Evolutionary conservation across 2,113 vertebrate species (phyloP), one percentile per base, ranked within the genome.

Genomic region (Crotalus viridis): DNA sequence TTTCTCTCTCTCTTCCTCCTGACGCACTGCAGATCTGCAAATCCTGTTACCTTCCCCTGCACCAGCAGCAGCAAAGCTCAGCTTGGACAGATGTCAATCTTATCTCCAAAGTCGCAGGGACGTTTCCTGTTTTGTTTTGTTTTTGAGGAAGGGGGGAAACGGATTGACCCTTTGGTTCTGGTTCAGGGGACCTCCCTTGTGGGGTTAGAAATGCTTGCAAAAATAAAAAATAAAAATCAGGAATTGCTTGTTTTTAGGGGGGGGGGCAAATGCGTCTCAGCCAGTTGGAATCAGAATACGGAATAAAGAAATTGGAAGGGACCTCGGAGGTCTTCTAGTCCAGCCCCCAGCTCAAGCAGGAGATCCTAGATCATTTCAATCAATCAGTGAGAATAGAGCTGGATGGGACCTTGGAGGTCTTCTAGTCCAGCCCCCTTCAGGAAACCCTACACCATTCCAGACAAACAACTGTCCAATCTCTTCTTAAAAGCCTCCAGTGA

Each of bases 1-100:
- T 39, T 57, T 22, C 5, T 7, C 17, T 7, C 5, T 22, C 17
- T 4, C 59, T 19, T n/a, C 48, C 48, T 95, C 96, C 95, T 90
- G 95, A 95, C 93, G 96, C 95, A 92, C 92, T 94, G 95, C 96
- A 96, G 97, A 91, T 94, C 96, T 96, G 74, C 92, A 94, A 95
- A 85, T 13, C 87, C 89, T 90, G 93, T 90, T 52, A n/a, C 46
- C 43, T 74, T 85, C 26, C 46, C 93, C 90, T 92, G 91, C 90
- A 61, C 13, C 12, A 9, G 87, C 87, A 61, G 26, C 91, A 59
- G 17, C 12, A 21, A 54, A 52, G 21, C 46, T 86, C 1, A 22
- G 85, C 22, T 48, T 3, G 46, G 85, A 86, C 85, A 24, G n/a
- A 39, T 33, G 69, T 74, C 69, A 19, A 39, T n/a, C n/a, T 74